Base-by-base conservation (phyloP, 1,140 invertebrate species). In the Euschistus heros region DNA sequence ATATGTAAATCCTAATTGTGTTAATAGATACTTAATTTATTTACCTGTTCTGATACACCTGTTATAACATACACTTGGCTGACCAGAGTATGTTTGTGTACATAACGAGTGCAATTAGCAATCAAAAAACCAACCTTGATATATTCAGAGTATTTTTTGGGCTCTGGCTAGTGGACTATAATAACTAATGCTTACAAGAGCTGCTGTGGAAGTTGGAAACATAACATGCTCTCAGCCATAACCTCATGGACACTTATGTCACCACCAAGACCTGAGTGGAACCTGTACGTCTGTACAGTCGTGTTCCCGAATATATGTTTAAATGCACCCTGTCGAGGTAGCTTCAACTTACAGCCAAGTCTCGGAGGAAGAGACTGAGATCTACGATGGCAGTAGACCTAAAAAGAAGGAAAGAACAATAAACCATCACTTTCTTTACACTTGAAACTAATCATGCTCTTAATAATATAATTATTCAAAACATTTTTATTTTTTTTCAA, bases 221-320 rank as follows among this genome's bases (percentile, higher is more conserved):
- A 89, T 0, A 94, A 75, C 72, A 86, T 88, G 63, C 88, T 88
- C 75, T 97, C 94, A 0, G 90, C 86, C 88, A 97, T 92, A 65
- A 92, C 87, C 77, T 98, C 94, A 71, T 94, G 87, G 3, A 95
- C 91, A 64, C 88, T 89, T 52, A 97, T 92, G 75, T 95, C 91
- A 6, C 90, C 89, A 2, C 90, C 89, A 7, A 93, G 79, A 5
- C 89, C 89, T 0, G 92, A 94, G 74, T 95, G 92, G 76, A 96
- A 92, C 57, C 91, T 83, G 72, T 94, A 97, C 0, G 92, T 93
- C 68, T 87, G 84, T 67, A 91, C 81, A 66, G 83, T 81, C 47
- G 88, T 83, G 73, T 91, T 89, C 7, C 84, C 82, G 73, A 88
- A 92, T 26, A 92, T 77, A 52, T 86, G 77, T 71, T 86, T 86